Evolutionary conservation across 2,888 invertebrate genomes (phyloP), one percentile per base, ranked within the genome.

Genomic region (Pachycephus smyrnensis): DNA sequence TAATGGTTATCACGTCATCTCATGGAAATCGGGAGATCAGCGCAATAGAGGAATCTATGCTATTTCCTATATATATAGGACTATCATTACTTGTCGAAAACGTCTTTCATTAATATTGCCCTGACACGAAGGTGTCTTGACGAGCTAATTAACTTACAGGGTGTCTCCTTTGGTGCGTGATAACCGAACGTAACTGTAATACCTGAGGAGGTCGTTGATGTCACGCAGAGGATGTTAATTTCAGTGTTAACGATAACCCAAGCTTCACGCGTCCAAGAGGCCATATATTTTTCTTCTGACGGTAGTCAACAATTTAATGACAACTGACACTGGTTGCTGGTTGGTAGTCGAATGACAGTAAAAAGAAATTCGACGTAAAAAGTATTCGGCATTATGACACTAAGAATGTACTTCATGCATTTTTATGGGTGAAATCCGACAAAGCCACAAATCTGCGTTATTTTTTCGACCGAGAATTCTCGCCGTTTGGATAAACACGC

Each of bases 211-310:
- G 76, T 83, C 81, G 81, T 83, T 83, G 81, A 69, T 81, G 83
- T 83, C 81, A 82, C 83, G 80, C 79, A 80, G 75, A 35, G 76
- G 79, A 81, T 82, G 82, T 81, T 82, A 82, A 81, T 77, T 82
- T 80, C 79, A 23, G 55, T 55, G 55, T 55, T 55, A 33, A 71
- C 71, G 71, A 71, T 71, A 71, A 71, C 71, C 31, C 71, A 33
- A 71, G 12, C 32, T 31, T 33, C 31, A 9, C 31, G 71, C 71
- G 71, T 55, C 55, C 2, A 55, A 23, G n/a, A 55, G 23, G 55
- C 9, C 55, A 9, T 55, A 55, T 55, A 23, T 55, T 2, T 4
- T 55, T 9, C 55, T 23, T 23, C 15, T 1, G 23, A 23, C 1
- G 9, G 23, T 23, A 23, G 9, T 55, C 23, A 9, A 6, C 23